These are phyloP conservation scores for Oxygymnocypris stewartii DNA, from an alignment of 2,113 vertebrate genomes.

Conservation along the genomic window DNA sequence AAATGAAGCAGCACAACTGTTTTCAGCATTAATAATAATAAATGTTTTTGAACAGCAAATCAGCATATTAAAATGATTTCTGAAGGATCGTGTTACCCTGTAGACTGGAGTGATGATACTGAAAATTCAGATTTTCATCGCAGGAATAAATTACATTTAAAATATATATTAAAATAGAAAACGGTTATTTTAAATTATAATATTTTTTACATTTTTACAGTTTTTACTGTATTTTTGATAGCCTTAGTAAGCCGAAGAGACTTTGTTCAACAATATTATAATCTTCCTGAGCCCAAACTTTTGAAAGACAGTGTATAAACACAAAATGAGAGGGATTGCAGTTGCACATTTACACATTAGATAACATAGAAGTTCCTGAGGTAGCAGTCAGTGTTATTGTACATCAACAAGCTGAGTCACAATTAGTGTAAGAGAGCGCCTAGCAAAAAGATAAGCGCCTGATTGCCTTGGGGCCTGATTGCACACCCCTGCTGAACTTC, in stretches of 20 bases:
- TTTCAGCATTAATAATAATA: neutral
- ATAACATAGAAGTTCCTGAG: neutral
- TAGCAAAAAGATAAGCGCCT: constrained; percentile 40
- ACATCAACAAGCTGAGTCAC: constrained; percentile 36
- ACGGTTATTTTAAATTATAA: neutral
- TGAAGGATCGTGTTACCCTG: neutral
- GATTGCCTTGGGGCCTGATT: constrained; percentile 29
- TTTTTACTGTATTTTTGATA: neutral
- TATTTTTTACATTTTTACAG: neutral
- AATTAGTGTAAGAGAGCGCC: constrained; percentile 36
- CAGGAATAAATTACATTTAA: neutral
- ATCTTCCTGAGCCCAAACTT: neutral
- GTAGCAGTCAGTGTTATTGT: constrained; percentile 10
- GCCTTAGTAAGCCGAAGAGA: neutral
- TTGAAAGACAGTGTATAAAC: neutral
- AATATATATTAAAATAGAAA: neutral
- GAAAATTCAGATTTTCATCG: neutral
- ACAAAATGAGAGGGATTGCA: neutral
- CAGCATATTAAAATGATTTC: neutral
- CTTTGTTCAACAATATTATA: neutral
- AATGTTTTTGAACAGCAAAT: neutral
- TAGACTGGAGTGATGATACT: neutral
- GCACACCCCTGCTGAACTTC: constrained; percentile 39
- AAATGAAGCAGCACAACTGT: too few relatives aligned
- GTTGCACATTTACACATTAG: neutral